A percentile compares a stretch with the other conserved stretches of the same genome.
phyloP scores from a whole-genome alignment of 2,888 invertebrate genomes.

The Ornithoptera priamus region DNA sequence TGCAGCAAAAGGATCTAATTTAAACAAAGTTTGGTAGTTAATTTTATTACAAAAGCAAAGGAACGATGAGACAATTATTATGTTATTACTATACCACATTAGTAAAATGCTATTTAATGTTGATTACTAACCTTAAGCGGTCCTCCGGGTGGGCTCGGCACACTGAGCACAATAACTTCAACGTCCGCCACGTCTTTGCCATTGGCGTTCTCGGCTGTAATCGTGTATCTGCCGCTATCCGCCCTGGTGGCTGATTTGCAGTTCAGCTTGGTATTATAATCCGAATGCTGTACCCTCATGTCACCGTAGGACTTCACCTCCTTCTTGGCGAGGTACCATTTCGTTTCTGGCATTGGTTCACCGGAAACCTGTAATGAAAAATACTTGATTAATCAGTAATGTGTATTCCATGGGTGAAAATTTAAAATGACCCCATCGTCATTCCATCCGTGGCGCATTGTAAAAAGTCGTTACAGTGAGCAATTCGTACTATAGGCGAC shows the following conservation, averaged over 20 bases:
- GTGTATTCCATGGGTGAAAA: too few relatives aligned
- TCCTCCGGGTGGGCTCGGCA: constrained; percentile 93
- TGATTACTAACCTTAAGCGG: constrained; percentile 86
- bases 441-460: too few relatives aligned
- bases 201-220: constrained; percentile 95
- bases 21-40: too few relatives aligned
- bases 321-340: constrained; percentile 91
- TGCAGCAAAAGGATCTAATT: too few relatives aligned
- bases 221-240: constrained; percentile 94
- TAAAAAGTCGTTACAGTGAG: too few relatives aligned
- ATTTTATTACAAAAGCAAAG: too few relatives aligned
- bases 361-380: constrained; percentile 80
- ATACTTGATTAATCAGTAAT: too few relatives aligned
- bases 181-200: constrained; percentile 97
- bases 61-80: too few relatives aligned
- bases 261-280: constrained; percentile 91
- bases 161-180: constrained; percentile 93
- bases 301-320: constrained; percentile 88
- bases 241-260: constrained; percentile 89
- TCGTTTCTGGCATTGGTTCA: constrained; percentile 95
- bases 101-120: neutral
- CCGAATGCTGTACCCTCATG: constrained; percentile 88
- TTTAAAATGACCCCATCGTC: too few relatives aligned
- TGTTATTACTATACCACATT: neutral
- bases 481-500: too few relatives aligned